Evolutionary conservation across 2,888 invertebrate genomes (phyloP).

Genomic region (Graphium colonna): DNA sequence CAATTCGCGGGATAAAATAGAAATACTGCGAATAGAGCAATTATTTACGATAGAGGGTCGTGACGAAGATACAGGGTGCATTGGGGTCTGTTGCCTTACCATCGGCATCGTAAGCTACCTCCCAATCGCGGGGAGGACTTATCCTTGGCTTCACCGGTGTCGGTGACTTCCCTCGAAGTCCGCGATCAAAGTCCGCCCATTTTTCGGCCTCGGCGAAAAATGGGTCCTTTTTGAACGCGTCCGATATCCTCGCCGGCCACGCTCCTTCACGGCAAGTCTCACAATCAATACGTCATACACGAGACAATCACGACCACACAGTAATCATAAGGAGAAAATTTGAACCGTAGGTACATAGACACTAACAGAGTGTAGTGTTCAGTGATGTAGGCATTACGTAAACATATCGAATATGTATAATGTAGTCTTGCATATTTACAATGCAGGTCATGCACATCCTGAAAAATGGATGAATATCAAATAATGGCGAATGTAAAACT

Average conservation of each 20-base stretch:
- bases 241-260: slow-evolving; percentile 67
- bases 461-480: slow-evolving; percentile 35
- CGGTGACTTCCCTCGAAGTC: slow-evolving; percentile 81
- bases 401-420: slow-evolving; percentile 45
- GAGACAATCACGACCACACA: slow-evolving; percentile 17
- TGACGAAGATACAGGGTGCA: slow-evolving; percentile 65
- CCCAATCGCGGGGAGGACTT: slow-evolving; percentile 84
- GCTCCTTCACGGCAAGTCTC: slow-evolving; percentile 75
- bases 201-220: slow-evolving; percentile 77
- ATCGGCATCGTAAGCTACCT: slow-evolving; percentile 87
- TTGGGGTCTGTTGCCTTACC: slow-evolving; percentile 80
- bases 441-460: slow-evolving; percentile 66
- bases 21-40: neutral
- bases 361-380: slow-evolving; percentile 67
- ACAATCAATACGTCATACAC: slow-evolving; percentile 53
- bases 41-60: slow-evolving; percentile 41
- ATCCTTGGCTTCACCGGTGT: slow-evolving; percentile 86
- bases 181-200: slow-evolving; percentile 79
- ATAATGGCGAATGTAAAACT: slow-evolving; percentile 25
- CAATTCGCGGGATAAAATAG: neutral
- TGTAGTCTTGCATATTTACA: slow-evolving; percentile 68
- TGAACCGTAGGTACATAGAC: slow-evolving; percentile 24
- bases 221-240: slow-evolving; percentile 72
- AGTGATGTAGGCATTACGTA: slow-evolving; percentile 31
- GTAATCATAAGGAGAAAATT: slow-evolving; percentile 19